These are phyloP conservation scores for Apodemia zela DNA, from an alignment of 2,888 invertebrate genomes.

Conservation along the genomic window DNA sequence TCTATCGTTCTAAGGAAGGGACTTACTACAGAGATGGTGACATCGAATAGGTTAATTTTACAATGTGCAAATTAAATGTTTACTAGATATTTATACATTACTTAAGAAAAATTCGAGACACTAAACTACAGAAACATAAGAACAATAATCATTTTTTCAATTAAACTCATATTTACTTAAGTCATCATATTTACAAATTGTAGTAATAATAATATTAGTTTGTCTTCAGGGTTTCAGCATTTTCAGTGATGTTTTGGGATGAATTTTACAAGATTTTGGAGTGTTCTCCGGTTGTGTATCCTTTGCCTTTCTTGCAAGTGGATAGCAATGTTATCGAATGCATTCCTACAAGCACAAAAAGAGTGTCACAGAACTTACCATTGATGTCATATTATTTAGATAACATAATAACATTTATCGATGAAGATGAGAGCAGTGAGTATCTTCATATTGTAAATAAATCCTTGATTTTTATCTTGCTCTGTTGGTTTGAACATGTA, in stretches of 20 bases:
- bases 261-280: slow-evolving; percentile 55
- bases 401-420: slow-evolving; percentile 48
- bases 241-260: slow-evolving; percentile 57
- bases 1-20: no score
- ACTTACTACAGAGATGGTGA: no score
- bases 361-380: slow-evolving; percentile 54
- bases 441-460: slow-evolving; percentile 3
- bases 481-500: no score
- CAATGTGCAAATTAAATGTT: no score
- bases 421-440: slow-evolving; percentile 42
- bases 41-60: no score
- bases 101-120: no score
- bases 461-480: no score
- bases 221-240: slow-evolving; percentile 51
- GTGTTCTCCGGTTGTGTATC: slow-evolving; percentile 55
- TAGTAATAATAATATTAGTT: background rate
- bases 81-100: no score
- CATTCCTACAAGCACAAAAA: slow-evolving; percentile 47
- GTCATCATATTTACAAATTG: no score
- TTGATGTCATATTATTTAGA: slow-evolving; percentile 60
- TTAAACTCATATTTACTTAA: no score
- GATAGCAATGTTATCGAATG: slow-evolving; percentile 39
- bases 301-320: slow-evolving; percentile 49
- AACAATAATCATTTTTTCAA: no score
- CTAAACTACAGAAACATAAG: no score